Base-by-base conservation (phyloP, 2,113 vertebrate species). In the Triplophysa siluroides region DNA sequence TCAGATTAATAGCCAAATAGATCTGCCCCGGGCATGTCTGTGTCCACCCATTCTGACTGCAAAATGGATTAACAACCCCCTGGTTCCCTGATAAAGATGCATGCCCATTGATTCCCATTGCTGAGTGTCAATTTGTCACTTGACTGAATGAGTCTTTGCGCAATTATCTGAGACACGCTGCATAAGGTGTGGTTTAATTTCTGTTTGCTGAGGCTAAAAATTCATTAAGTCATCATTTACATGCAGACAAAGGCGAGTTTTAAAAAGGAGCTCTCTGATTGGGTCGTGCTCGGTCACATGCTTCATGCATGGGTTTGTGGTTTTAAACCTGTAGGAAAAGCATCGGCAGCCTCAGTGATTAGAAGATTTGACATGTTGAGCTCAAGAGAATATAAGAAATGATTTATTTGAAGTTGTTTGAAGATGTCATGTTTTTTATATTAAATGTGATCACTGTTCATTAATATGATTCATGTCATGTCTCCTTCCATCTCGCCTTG, bases 41-140 rank as follows among this genome's bases (percentile, higher is more conserved):
- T 16, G 14, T 50, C 21, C 76, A 60, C 19, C 29, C 23, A 9
- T 60, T 50, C 63, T 47, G 8, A 38, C 47, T 21, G 7, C 6
- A 10, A n/a, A 58, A 71, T 69, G 72, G 47, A 75, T 82, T 12
- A 75, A 81, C 14, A 45, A n/a, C 60, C 47, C 78, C 41, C 13
- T 19, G 12, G 60, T 60, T 47, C 72, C 21, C 5, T 72, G 14
- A 68, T 33, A 68, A 33, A 70, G 4, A 80, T 47, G 82, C 64
- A 65, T 70, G 67, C 23, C 47, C 78, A 83, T 83, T 68, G 73
- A 80, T 78, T 72, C 74, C 60, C 78, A 60, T 85, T 83, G 68
- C 62, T 24, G n/a, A 41, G 56, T 67, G 64, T 80, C 81, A 83
- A 83, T 85, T 85, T 68, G 78, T 58, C 43, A 52, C 75, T 74